These are phyloP conservation scores for Schlechtendalia chinensis DNA, from an alignment of 1,140 invertebrate genomes.

Conservation along the genomic window DNA sequence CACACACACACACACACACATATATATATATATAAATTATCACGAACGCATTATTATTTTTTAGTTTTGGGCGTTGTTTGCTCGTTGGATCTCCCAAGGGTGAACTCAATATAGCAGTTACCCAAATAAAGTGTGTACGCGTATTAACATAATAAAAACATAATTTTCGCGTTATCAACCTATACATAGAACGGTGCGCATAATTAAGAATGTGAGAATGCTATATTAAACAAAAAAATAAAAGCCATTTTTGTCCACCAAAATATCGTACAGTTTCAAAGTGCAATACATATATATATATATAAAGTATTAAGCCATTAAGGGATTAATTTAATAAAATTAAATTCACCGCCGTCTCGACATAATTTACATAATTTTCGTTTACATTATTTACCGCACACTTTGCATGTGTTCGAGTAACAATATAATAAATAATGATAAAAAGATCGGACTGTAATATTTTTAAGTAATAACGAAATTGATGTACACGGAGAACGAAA, in stretches of 20 bases:
- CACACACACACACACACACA: too few relatives aligned
- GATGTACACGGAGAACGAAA: too few relatives aligned
- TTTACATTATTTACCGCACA: too few relatives aligned
- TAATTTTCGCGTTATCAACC: neutral
- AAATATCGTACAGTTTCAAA: too few relatives aligned
- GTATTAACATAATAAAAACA: neutral
- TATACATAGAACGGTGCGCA: neutral
- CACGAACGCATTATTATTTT: neutral
- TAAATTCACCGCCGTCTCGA: neutral
- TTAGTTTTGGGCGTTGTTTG: constrained; percentile 29
- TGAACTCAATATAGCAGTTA: neutral
- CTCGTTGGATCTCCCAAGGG: constrained; percentile 3
- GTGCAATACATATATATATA: too few relatives aligned
- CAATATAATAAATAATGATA: too few relatives aligned
- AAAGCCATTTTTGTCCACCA: neutral
- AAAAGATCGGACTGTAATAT: too few relatives aligned
- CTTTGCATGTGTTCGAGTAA: too few relatives aligned
- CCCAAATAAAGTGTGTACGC: neutral
- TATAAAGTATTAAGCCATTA: too few relatives aligned
- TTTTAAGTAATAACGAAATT: too few relatives aligned
- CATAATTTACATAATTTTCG: neutral
- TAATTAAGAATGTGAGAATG: constrained; percentile 21
- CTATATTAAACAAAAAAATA: neutral
- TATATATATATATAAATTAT: neutral
- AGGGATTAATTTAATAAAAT: neutral